Percentiles rank a stretch among this genome's conserved stretches.
Conservation (phyloP, 2,888 invertebrate genomes). For the Lycia hirtaria region DNA sequence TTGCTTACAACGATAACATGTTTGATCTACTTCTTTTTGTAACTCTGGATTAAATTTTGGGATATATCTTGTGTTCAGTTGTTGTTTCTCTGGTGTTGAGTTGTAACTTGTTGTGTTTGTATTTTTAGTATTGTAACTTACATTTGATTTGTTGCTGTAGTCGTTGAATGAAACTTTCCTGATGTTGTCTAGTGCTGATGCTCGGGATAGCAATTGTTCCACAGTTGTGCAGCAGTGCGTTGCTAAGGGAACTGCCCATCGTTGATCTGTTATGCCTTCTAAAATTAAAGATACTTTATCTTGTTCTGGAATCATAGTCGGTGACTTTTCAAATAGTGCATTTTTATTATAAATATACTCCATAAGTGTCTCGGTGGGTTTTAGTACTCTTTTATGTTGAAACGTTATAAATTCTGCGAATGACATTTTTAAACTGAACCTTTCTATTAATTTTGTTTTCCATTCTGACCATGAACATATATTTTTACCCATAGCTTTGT, state of each 20-base stretch:
- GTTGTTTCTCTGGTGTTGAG: background rate
- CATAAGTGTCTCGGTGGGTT: background rate
- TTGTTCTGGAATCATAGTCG: no score
- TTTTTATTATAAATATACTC: background rate
- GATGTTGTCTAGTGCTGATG: no score
- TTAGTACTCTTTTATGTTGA: background rate
- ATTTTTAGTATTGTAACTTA: no score
- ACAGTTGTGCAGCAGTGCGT: no score
- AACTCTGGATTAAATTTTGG: background rate
- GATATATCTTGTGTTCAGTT: background rate
- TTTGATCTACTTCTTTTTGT: background rate
- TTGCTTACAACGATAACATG: no score
- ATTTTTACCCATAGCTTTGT: background rate
- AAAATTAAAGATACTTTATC: no score
- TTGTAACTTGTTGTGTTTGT: background rate
- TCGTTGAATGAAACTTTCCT: no score
- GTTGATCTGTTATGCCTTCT: no score
- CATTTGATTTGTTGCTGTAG: no score
- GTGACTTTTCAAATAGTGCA: background rate
- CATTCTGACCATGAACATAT: background rate
- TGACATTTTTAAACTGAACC: background rate
- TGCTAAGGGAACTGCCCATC: no score
- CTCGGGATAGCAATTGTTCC: no score
- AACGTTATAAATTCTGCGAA: background rate
- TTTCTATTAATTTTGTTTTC: background rate